Evolutionary conservation across 2,888 invertebrate species (phyloP).

Genomic region (Apotomis betuletana): DNA sequence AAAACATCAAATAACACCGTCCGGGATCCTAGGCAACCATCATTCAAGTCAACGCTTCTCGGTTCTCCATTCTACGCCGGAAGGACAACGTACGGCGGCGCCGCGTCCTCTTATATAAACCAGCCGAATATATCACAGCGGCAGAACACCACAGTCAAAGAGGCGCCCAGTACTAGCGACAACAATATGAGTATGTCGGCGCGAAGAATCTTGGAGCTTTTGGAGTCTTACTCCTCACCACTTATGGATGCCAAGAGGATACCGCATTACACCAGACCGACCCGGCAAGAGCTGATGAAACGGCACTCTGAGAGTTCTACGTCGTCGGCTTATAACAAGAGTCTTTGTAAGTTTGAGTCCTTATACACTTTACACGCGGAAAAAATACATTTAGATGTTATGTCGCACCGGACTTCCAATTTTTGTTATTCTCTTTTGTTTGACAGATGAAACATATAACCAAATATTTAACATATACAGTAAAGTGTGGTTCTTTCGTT

Average conservation of each 20-base stretch:
- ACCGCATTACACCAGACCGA: conserved; percentile 69
- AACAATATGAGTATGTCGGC: conserved; percentile 87
- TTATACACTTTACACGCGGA: no score
- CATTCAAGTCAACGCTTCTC: conserved; percentile 62
- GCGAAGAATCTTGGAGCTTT: conserved; percentile 89
- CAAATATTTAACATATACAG: no score
- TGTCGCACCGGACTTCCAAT: no score
- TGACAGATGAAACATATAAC: no score
- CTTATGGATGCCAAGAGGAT: conserved; percentile 90
- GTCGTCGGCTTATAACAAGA: conserved; percentile 15
- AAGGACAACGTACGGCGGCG: conserved; percentile 89
- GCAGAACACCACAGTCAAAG: conserved; percentile 56
- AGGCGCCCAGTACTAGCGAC: conserved; percentile 53
- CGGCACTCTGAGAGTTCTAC: conserved; percentile 35
- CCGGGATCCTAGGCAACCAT: conserved; percentile 65
- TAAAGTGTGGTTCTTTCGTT: no score
- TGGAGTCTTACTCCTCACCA: conserved; percentile 93
- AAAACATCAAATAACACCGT: conserved; percentile 65
- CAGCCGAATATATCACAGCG: conserved; percentile 63
- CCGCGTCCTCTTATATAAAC: conserved; percentile 83
- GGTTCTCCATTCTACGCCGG: conserved; percentile 90
- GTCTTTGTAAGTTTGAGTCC: not conserved
- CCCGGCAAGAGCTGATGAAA: conserved; percentile 47
- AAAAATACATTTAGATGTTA: no score
- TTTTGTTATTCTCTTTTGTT: no score